Evolutionary conservation across 2,113 vertebrate species (phyloP), one percentile per base, ranked within the genome.

Genomic region (Delphinus delphis): DNA sequence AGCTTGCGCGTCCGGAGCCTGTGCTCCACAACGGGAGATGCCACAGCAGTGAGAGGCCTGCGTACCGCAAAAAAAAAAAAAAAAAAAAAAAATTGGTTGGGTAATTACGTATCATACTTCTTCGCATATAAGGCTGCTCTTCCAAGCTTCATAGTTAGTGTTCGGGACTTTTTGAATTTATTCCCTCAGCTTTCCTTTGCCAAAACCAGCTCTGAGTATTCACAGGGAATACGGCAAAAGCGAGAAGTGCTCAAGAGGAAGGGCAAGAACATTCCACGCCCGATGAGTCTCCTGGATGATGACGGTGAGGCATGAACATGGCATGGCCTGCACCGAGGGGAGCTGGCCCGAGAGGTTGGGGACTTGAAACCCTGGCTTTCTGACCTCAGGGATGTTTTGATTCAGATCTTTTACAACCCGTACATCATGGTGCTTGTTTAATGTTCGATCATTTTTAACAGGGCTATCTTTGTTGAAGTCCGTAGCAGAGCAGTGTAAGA

Each of bases 241-340:
- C 10, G 2, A 53, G 47, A 89, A 82, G 55, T 5, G 25, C 12
- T 60, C 13, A 6, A 0, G 0, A 38, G 38, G 73, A 55, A 38
- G 67, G 14, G 67, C 50, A 26, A 80, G 60, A 38, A 55, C 18
- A 36, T 38, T 36, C 5, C 17, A 28, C 0, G 23, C 11, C 4
- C 0, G 0, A 76, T 4, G 17, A 68, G 21, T 31, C 4, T 68
- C 58, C 36, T 53, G 53, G 21, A 26, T n/a, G 21, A 3, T 1
- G 6, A 9, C 0, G 15, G n/a, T 47, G 23, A 62, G 62, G 47
- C 23, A 17, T 0, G 33, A 50, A 8, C 15, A 5, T 14, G 10
- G 44, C 26, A 25, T 1, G 11, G 47, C 3, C 50, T 83, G 21
- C 2, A 26, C 25, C 13, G 2, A 28, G 58, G 6, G 31, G 38